phyloP scores from a whole-genome alignment of 92 coral and sea anemone genomes.

The Palythoa caribaeorum region DNA sequence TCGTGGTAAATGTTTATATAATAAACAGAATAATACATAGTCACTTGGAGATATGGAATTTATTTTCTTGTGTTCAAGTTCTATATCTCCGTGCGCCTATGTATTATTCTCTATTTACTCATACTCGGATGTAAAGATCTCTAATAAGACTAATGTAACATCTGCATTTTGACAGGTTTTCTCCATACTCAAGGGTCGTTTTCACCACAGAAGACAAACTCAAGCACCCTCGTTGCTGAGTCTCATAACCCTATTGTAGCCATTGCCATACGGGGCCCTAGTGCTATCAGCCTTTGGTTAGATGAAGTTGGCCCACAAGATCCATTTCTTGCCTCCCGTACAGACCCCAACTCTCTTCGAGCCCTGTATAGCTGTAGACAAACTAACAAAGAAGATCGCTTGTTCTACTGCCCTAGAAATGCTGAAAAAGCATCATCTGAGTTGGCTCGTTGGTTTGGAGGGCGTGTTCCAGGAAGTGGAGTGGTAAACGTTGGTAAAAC shows the following conservation, averaged over 20 bases:
- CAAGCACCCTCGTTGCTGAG: slow-evolving; percentile 15
- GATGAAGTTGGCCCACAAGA: slow-evolving; percentile 91
- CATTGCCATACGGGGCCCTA: slow-evolving; percentile 90
- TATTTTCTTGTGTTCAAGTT: too few relatives aligned
- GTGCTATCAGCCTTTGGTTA: slow-evolving; percentile 80
- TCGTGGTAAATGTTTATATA: too few relatives aligned
- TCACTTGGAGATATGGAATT: too few relatives aligned
- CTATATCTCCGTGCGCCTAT: too few relatives aligned
- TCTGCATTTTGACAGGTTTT: slow-evolving; percentile 2
- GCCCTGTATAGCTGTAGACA: slow-evolving; percentile 72
- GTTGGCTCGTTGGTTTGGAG: slow-evolving; percentile 96
- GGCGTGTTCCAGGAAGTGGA: slow-evolving; percentile 86
- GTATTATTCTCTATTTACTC: too few relatives aligned
- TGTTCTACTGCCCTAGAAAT: slow-evolving; percentile 94
- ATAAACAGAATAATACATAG: too few relatives aligned
- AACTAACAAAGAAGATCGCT: slow-evolving; percentile 77
- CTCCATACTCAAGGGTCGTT: not conserved
- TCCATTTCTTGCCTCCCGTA: slow-evolving; percentile 82
- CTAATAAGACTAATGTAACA: not conserved
- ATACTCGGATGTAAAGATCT: too few relatives aligned
- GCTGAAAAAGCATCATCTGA: slow-evolving; percentile 70
- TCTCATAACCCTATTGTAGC: slow-evolving; percentile 64
- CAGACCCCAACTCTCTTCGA: slow-evolving; percentile 90
- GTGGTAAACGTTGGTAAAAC: slow-evolving; percentile 68
- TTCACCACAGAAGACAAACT: slow-evolving; percentile 29